phyloP scores from a whole-genome alignment of 2,888 invertebrate species.

The Loripinus fragilis region DNA sequence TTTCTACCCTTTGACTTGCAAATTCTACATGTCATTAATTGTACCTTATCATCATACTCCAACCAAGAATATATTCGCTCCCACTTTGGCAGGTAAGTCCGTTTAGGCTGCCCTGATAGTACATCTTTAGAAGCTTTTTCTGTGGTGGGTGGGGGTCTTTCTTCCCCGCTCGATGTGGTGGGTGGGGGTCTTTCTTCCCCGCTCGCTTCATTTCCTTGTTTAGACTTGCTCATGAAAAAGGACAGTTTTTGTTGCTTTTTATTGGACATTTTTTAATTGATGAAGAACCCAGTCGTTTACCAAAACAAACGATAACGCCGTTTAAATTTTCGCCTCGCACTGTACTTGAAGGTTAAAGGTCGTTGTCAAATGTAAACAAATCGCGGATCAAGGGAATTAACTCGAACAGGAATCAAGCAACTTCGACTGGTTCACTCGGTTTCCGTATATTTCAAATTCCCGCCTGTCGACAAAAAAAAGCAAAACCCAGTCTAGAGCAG shows the following conservation, averaged over 20 bases:
- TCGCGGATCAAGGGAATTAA: background rate
- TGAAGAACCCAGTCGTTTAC: background rate
- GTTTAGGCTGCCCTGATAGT: background rate
- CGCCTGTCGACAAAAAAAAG: background rate
- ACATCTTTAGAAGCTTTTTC: background rate
- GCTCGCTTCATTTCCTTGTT: background rate
- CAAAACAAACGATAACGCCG: background rate
- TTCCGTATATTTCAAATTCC: background rate
- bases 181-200: background rate
- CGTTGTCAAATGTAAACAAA: background rate
- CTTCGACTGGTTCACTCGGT: constrained; percentile 1
- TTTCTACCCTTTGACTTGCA: background rate
- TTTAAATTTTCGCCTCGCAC: background rate
- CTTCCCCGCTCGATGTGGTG: background rate
- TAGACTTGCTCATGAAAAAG: background rate
- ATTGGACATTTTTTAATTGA: background rate
- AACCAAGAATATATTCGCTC: background rate
- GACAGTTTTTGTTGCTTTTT: background rate
- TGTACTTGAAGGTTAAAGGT: no score
- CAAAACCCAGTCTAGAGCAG: background rate
- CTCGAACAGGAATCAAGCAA: background rate
- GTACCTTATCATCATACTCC: background rate
- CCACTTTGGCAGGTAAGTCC: background rate
- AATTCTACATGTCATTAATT: background rate
- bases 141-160: background rate